Conservation (phyloP, 2,888 invertebrate genomes). For the Cerastis rubricosa region DNA sequence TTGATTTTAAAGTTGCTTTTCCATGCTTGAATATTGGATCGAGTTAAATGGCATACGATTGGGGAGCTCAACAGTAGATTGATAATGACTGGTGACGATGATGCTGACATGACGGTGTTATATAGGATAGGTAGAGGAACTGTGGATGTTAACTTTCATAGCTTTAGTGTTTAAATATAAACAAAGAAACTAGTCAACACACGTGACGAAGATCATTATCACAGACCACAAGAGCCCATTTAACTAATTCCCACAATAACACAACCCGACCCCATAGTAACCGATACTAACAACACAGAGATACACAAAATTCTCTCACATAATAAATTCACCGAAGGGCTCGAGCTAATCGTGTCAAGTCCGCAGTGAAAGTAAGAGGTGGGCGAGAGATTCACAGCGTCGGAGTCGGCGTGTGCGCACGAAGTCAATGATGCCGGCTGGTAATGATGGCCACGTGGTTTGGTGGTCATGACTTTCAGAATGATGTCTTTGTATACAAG, state of each 20-base stretch:
- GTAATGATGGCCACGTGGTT: slow-evolving; percentile 46
- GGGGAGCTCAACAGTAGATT: background rate
- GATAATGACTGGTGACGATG: background rate
- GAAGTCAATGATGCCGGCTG: slow-evolving; percentile 35
- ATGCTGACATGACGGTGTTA: background rate
- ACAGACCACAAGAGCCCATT: slow-evolving; percentile 32
- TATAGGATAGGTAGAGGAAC: background rate
- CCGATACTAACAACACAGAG: slow-evolving; percentile 33
- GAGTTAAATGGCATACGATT: background rate
- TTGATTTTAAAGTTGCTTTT: slow-evolving; percentile 8
- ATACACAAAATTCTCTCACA: slow-evolving; percentile 57
- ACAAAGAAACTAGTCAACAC: background rate
- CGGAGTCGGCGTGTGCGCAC: slow-evolving; percentile 28
- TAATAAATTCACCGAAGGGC: slow-evolving; percentile 73
- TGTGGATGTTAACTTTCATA: too few relatives aligned
- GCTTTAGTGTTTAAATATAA: background rate
- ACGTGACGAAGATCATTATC: slow-evolving; percentile 20
- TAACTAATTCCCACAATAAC: slow-evolving; percentile 45
- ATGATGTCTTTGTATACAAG: background rate
- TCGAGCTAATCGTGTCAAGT: slow-evolving; percentile 75
- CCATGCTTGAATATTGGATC: background rate
- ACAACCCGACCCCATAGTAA: slow-evolving; percentile 26
- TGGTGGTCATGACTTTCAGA: slow-evolving; percentile 50
- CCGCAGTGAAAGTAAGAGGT: slow-evolving; percentile 80
- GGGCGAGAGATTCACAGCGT: slow-evolving; percentile 57